These are phyloP conservation scores for Ceyx margarethae DNA, from an alignment of 2,113 vertebrate species.

Conservation along the genomic window DNA sequence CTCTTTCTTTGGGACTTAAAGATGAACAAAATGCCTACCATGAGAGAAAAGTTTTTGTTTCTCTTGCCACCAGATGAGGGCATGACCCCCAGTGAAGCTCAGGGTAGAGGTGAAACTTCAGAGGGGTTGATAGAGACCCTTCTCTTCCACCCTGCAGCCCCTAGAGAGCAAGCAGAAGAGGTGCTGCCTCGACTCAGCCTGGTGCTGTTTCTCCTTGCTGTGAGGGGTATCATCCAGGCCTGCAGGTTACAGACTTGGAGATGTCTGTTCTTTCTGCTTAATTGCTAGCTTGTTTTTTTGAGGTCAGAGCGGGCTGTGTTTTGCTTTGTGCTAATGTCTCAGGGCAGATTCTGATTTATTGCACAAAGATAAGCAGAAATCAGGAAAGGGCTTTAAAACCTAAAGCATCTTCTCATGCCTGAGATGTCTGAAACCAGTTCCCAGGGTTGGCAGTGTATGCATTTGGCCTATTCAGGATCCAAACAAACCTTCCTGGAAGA, in stretches of 20 bases:
- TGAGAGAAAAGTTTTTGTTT: neutral
- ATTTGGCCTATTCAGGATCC: neutral
- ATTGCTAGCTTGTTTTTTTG: neutral
- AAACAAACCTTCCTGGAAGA: neutral
- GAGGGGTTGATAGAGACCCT: neutral
- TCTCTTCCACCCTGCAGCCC: neutral
- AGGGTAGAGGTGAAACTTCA: neutral
- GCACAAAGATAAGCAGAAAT: neutral
- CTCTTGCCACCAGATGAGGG: neutral
- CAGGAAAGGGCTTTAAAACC: neutral
- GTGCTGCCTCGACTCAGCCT: neutral
- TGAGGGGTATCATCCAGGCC: neutral
- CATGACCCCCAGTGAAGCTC: neutral
- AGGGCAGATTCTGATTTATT: neutral
- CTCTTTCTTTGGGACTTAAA: neutral
- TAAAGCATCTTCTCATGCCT: neutral
- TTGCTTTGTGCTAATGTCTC: neutral
- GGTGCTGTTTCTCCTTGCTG: rapidly evolving
- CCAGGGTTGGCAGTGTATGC: neutral
- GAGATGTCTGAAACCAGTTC: neutral
- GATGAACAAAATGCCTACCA: neutral
- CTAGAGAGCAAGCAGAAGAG: neutral
- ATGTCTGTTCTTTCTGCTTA: neutral
- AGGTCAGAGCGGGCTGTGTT: neutral
- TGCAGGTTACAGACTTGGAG: neutral